These are phyloP conservation scores for Pseudorectes ferrugineus DNA, from an alignment of 2,113 vertebrate species.

Conservation along the genomic window DNA sequence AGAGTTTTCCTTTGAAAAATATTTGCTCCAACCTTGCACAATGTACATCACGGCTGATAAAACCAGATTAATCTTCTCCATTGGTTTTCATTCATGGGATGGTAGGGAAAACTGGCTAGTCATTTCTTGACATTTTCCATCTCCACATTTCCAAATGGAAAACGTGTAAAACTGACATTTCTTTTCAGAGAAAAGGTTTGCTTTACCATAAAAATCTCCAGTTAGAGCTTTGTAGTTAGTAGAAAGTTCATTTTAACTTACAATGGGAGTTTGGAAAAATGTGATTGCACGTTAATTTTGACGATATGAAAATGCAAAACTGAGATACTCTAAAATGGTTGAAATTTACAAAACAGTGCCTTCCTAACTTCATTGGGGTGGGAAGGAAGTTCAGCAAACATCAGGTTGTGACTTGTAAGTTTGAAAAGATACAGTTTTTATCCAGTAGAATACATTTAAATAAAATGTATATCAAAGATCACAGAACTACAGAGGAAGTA, in stretches of 20 bases:
- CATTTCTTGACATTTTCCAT: not conserved
- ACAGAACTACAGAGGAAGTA: not conserved
- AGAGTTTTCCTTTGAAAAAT: not conserved
- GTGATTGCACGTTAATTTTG: not conserved
- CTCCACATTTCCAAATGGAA: not conserved
- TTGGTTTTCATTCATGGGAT: not conserved
- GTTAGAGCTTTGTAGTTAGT: not conserved
- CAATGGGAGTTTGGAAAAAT: fast-evolving
- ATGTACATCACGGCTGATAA: not conserved
- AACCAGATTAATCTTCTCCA: not conserved
- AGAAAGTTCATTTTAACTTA: not conserved
- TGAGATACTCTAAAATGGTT: not conserved
- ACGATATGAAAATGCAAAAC: not conserved
- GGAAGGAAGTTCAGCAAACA: not conserved
- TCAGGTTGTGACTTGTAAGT: not conserved
- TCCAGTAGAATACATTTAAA: not conserved
- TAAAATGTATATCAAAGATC: not conserved
- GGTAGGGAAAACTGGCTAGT: not conserved
- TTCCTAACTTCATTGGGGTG: not conserved
- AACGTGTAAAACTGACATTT: not conserved
- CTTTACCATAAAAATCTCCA: not conserved
- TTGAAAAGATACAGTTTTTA: not conserved
- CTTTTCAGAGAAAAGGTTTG: not conserved
- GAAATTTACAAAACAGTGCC: not conserved
- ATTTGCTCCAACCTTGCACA: not conserved